Percentiles rank a stretch among this genome's conserved stretches.
phyloP scores from a whole-genome alignment of 2,113 vertebrate species.

The Anseranas semipalmata region DNA sequence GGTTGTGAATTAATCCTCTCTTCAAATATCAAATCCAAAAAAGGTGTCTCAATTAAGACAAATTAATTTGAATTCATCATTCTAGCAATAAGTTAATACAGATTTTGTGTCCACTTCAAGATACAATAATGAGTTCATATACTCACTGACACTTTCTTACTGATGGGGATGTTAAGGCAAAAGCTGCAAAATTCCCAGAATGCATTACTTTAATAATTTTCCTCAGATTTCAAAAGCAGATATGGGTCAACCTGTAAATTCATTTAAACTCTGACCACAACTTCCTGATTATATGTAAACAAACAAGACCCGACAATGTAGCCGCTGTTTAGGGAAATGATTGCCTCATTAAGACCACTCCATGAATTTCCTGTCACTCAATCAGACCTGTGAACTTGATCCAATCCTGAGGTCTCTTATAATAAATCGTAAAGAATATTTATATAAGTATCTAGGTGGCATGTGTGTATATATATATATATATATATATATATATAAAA shows the following conservation, averaged over 20 bases:
- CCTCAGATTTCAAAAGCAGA: neutral
- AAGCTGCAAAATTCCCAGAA: neutral
- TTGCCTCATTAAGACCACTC: neutral
- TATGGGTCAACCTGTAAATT: neutral
- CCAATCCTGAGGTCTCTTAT: neutral
- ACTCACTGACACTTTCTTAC: neutral
- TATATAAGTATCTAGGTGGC: neutral
- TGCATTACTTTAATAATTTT: neutral
- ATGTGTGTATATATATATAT: neutral
- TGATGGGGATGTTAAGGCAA: neutral
- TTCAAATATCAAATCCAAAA: slow-evolving; percentile 41
- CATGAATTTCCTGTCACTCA: neutral
- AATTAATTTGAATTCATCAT: slow-evolving; percentile 39
- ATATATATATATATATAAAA: too few species aligned
- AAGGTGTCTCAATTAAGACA: slow-evolving; percentile 40
- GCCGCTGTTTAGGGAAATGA: neutral
- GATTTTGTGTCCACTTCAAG: neutral
- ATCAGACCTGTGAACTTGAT: neutral
- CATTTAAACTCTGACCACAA: neutral
- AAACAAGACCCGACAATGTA: neutral
- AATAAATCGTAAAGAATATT: neutral
- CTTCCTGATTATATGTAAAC: neutral
- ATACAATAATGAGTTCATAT: neutral
- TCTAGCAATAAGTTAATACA: neutral
- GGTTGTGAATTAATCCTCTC: slow-evolving; percentile 35